Conservation (phyloP, 2,797 vertebrate genomes). For the Petrocephalus sullivani region DNA sequence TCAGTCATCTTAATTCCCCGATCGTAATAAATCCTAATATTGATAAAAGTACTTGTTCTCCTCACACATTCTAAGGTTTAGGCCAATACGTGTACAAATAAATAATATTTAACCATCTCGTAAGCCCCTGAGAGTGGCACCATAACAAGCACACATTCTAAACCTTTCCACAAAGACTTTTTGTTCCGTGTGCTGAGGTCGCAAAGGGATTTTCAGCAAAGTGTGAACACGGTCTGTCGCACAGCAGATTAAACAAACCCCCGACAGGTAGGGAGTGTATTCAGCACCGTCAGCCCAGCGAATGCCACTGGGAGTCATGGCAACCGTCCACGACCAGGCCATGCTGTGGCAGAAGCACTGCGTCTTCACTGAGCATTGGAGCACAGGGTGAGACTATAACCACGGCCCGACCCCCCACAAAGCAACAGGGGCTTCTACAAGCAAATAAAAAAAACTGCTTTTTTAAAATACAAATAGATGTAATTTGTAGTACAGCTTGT, state of each 20-base stretch:
- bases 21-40: not conserved
- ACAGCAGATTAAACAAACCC: slow-evolving; percentile 42
- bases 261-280: slow-evolving; percentile 21
- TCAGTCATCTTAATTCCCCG: not conserved
- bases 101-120: not conserved
- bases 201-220: slow-evolving; percentile 30
- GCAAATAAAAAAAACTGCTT: not conserved
- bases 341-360: not conserved
- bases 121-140: not conserved
- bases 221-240: slow-evolving; percentile 42
- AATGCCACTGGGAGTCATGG: slow-evolving; percentile 13
- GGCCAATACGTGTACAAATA: not conserved
- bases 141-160: not conserved
- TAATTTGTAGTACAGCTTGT: not conserved
- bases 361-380: not conserved
- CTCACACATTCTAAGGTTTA: not conserved
- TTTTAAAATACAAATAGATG: not conserved
- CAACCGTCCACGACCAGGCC: not conserved
- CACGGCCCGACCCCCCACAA: not conserved
- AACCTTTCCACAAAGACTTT: slow-evolving; percentile 17
- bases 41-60: not conserved
- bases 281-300: not conserved
- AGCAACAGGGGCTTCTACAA: not conserved
- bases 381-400: not conserved
- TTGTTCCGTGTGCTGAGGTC: slow-evolving; percentile 22